These are phyloP conservation scores for Phaethornis superciliosus DNA, from an alignment of 2,113 vertebrate genomes.

Conservation along the genomic window DNA sequence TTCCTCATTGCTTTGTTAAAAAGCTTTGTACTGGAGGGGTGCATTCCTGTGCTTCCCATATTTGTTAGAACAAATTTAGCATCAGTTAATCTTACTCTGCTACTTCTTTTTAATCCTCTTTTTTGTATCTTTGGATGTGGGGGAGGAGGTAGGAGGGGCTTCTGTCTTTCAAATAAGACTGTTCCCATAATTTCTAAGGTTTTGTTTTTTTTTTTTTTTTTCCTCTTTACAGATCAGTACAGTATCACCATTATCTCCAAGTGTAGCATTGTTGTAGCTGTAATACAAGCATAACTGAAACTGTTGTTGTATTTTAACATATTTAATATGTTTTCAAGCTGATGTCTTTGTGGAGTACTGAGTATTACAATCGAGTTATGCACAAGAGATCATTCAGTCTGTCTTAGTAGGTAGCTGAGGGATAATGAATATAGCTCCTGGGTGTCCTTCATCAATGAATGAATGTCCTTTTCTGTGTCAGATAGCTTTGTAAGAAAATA, in stretches of 20 bases:
- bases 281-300: not conserved
- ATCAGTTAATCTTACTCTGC: not conserved
- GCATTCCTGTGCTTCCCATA: not conserved
- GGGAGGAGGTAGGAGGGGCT: not conserved
- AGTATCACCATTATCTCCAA: not conserved
- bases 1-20: not conserved
- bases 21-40: not conserved
- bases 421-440: not conserved
- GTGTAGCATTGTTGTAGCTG: not conserved
- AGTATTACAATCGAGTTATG: not conserved
- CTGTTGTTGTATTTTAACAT: not conserved
- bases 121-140: too few species aligned
- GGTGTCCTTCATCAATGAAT: not conserved
- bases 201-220: not conserved
- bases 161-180: not conserved
- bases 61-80: not conserved
- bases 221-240: not conserved
- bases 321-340: not conserved
- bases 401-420: not conserved
- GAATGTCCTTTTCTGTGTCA: not conserved
- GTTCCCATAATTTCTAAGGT: not conserved
- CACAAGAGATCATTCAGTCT: not conserved
- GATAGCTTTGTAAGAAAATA: not conserved
- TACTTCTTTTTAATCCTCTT: accelerated
- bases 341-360: not conserved